These are phyloP conservation scores for Aphelinus atriplicis DNA, from an alignment of 1,140 invertebrate species.

Conservation along the genomic window DNA sequence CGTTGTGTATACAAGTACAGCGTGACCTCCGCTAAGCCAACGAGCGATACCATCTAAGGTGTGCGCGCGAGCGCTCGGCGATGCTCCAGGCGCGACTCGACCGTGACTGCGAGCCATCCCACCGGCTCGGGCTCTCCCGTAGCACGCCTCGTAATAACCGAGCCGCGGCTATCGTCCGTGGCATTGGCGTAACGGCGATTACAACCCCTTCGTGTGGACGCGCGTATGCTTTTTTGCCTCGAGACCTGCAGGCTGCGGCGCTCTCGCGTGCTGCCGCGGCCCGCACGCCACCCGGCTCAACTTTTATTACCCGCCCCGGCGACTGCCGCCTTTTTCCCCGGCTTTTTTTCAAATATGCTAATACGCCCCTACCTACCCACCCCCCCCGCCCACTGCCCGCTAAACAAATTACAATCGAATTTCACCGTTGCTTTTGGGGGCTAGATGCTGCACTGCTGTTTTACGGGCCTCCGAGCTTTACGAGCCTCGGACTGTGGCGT, in stretches of 20 bases:
- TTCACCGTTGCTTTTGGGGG: too few relatives aligned
- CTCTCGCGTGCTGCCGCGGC: slow-evolving; percentile 9
- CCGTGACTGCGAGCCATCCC: slow-evolving; percentile 55
- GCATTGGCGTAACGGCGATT: slow-evolving; percentile 42
- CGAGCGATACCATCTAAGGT: slow-evolving; percentile 62
- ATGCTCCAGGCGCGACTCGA: slow-evolving; percentile 40
- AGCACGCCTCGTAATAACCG: slow-evolving; percentile 17
- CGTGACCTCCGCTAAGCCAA: slow-evolving; percentile 56
- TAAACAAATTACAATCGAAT: too few relatives aligned
- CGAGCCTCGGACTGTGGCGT: too few relatives aligned
- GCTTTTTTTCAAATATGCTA: too few relatives aligned
- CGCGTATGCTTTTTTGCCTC: slow-evolving; percentile 8
- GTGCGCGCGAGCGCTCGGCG: slow-evolving; percentile 49
- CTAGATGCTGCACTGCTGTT: too few relatives aligned
- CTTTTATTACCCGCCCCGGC: slow-evolving; percentile 21
- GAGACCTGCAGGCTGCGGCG: neutral
- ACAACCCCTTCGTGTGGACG: slow-evolving; percentile 35
- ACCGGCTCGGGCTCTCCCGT: slow-evolving; percentile 41
- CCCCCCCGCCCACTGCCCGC: too few relatives aligned
- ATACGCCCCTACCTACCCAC: too few relatives aligned
- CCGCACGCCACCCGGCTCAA: neutral
- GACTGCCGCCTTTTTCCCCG: too few relatives aligned
- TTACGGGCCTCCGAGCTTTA: too few relatives aligned
- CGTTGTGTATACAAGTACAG: slow-evolving; percentile 56
- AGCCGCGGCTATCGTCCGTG: slow-evolving; percentile 5